These are phyloP conservation scores for Hymenochirus boettgeri DNA, from an alignment of 2,113 vertebrate genomes.

Conservation along the genomic window DNA sequence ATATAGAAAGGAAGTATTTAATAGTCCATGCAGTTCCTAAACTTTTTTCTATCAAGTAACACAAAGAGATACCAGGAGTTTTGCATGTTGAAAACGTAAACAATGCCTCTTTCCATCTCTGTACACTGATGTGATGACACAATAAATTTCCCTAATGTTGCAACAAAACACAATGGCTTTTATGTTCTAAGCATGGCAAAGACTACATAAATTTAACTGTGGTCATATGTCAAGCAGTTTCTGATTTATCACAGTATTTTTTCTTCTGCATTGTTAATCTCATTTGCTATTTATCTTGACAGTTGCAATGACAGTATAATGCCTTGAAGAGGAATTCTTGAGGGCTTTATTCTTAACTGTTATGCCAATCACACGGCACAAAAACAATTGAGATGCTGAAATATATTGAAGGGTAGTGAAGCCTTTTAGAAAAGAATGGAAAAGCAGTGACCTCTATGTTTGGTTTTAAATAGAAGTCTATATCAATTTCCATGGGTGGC, in stretches of 20 bases:
- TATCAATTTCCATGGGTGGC: slow-evolving; percentile 11
- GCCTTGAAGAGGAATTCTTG: not conserved
- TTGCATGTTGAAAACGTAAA: no score
- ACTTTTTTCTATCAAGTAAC: no score
- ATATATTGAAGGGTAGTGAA: slow-evolving; percentile 39
- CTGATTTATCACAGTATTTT: not conserved
- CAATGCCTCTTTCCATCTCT: no score
- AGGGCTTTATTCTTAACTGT: slow-evolving; percentile 18
- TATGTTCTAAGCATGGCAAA: not conserved
- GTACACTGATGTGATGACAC: no score
- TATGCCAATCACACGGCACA: slow-evolving; percentile 19
- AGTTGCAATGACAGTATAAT: slow-evolving; percentile 1
- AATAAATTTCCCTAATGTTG: not conserved
- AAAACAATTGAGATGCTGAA: slow-evolving; percentile 28
- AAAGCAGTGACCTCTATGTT: slow-evolving; percentile 32
- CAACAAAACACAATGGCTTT: not conserved
- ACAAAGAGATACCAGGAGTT: no score
- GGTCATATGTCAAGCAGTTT: not conserved
- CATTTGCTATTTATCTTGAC: slow-evolving; percentile 10
- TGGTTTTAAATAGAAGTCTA: slow-evolving; percentile 34
- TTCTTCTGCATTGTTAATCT: not conserved
- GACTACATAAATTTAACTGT: not conserved
- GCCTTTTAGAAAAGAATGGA: slow-evolving; percentile 30
- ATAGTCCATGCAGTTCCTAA: no score
- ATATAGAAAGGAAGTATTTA: no score